Evolutionary conservation across 92 coral and sea anemone genomes (phyloP).

Genomic region (Epizoanthus stellaris): DNA sequence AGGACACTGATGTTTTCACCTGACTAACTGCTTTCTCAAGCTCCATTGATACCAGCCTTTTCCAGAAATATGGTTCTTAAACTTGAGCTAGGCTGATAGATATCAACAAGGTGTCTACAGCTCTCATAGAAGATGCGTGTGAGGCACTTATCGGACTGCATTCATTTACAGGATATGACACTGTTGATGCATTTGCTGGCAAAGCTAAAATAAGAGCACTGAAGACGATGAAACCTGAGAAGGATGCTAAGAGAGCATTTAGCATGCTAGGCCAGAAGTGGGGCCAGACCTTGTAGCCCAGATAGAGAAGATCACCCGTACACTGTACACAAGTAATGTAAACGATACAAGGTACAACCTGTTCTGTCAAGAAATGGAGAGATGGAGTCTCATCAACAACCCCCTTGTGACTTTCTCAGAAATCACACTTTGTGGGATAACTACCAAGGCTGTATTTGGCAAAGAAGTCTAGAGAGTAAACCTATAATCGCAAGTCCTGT

Average conservation of each 20-base stretch:
- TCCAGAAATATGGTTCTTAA: too few species aligned
- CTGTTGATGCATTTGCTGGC: slow-evolving; percentile 1
- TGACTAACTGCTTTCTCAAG: too few species aligned
- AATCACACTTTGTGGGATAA: slow-evolving; percentile 36
- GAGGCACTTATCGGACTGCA: too few species aligned
- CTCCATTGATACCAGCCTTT: too few species aligned
- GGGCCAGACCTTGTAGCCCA: too few species aligned
- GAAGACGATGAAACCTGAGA: background rate
- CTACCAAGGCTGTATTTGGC: slow-evolving; percentile 62
- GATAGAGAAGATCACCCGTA: background rate
- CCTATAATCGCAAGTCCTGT: slow-evolving; percentile 45
- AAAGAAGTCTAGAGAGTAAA: slow-evolving; percentile 31
- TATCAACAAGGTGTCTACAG: slow-evolving; percentile 38
- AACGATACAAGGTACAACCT: slow-evolving; percentile 23
- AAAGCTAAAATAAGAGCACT: slow-evolving; percentile 15
- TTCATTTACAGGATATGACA: too few species aligned
- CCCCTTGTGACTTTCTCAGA: slow-evolving; percentile 31
- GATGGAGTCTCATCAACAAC: slow-evolving; percentile 29
- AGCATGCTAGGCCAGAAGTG: too few species aligned
- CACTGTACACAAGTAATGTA: slow-evolving; percentile 10
- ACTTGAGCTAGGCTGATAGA: background rate
- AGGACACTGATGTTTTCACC: background rate
- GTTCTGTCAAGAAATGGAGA: too few species aligned
- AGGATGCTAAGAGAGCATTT: too few species aligned
- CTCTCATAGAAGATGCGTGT: too few species aligned